phyloP scores from a whole-genome alignment of 2,797 vertebrate species.

The Pseudomugil gertrudae region DNA sequence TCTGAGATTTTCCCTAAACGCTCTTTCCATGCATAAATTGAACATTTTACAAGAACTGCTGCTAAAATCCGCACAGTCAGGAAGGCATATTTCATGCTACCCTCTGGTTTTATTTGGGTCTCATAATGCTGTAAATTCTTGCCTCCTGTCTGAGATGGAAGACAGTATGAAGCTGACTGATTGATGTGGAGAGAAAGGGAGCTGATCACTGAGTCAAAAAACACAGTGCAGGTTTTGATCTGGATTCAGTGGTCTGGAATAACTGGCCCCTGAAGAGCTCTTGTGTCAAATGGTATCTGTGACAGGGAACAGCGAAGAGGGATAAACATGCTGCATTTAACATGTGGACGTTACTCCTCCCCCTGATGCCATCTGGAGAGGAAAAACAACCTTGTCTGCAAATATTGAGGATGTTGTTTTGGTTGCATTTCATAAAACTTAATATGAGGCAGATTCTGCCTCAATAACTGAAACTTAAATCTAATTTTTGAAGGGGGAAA shows the following conservation, averaged over 20 bases:
- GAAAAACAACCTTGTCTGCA: slow-evolving; percentile 48
- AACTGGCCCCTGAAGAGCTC: slow-evolving; percentile 78
- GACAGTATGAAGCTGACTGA: slow-evolving; percentile 35
- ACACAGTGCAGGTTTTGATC: slow-evolving; percentile 74
- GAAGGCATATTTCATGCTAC: slow-evolving; percentile 1
- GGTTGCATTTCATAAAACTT: slow-evolving; percentile 39
- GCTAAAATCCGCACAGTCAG: slow-evolving; percentile 15
- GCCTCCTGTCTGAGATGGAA: not conserved
- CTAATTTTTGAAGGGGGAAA: not conserved
- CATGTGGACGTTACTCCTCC: slow-evolving; percentile 72
- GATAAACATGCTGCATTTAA: slow-evolving; percentile 75
- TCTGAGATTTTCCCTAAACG: slow-evolving; percentile 15
- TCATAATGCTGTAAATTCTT: slow-evolving; percentile 11
- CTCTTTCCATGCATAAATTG: not conserved
- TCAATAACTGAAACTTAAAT: slow-evolving; percentile 8
- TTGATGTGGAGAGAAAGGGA: slow-evolving; percentile 23
- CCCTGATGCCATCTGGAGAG: slow-evolving; percentile 67
- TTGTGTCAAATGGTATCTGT: slow-evolving; percentile 80
- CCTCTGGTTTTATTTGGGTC: slow-evolving; percentile 45
- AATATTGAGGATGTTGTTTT: slow-evolving; percentile 33
- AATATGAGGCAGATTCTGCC: slow-evolving; percentile 4
- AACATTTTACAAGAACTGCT: slow-evolving; percentile 11
- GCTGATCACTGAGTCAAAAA: slow-evolving; percentile 46
- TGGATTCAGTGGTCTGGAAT: slow-evolving; percentile 79
- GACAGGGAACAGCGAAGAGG: slow-evolving; percentile 72